Base-by-base conservation (phyloP, 2,113 vertebrate genomes). In the Shinisaurus crocodilurus region DNA sequence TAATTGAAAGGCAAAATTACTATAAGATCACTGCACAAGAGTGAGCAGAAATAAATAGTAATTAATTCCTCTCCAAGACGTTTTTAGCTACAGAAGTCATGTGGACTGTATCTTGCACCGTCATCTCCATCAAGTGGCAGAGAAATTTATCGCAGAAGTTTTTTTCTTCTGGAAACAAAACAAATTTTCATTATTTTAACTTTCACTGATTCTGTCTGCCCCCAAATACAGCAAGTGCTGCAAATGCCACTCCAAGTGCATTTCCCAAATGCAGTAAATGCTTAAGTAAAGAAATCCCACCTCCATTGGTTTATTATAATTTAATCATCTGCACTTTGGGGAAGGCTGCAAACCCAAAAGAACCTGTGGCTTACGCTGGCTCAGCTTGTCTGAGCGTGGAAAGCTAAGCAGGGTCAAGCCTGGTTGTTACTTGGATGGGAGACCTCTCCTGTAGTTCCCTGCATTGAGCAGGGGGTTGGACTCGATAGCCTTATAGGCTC, bases 91-190 rank as follows among this genome's bases (percentile, higher is more conserved):
- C 3, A 12, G 57, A 92, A 83, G 5, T 77, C 50, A 27, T 40
- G 43, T 29, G 23, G 37, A 34, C 69, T 88, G 0, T 82, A 95
- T 88, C 92, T 95, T 15, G 92, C 94, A 90, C 87, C 92, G 63
- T 94, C 91, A 95, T 94, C 96, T 92, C 96, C 96, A 96, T 96
- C 96, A 93, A 92, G 95, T 95, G 95, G 95, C 90, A 91, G 93
- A 95, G 87, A 92, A 82, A 89, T 93, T 95, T 92, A 97, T 94
- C 91, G 91, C 95, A 94, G 90, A 95, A 63, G 7, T 84, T 72
- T 75, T 54, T 4, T 12, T 87, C 87, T 79, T 23, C 25, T 54
- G 45, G 63, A 85, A 69, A 65, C 40, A 74, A 84, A 76, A 85
- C 32, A 4, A 81, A 76, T 7, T 25, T 6, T 25, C 18, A n/a